Percentiles rank a stretch among this genome's conserved stretches.
Conservation (phyloP, 2,113 vertebrate species). For the Illadopsis cleaveri region DNA sequence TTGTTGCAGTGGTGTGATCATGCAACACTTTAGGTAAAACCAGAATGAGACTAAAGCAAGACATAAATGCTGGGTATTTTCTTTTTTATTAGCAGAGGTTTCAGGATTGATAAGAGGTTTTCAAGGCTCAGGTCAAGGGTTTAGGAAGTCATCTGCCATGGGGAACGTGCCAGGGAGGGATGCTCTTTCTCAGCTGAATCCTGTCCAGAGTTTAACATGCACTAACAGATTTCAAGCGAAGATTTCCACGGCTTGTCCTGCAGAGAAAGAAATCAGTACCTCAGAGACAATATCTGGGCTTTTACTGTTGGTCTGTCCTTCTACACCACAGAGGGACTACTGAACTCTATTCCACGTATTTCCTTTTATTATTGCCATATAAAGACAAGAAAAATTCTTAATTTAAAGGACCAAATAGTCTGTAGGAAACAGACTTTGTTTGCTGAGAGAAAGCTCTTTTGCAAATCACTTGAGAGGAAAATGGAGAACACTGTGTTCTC, state of each 20-base stretch:
- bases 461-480: background rate
- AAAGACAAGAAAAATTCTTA: background rate
- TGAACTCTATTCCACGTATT: background rate
- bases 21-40: background rate
- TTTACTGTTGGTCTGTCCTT: background rate
- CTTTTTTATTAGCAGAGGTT: background rate
- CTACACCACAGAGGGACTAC: background rate
- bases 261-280: background rate
- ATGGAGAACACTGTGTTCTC: background rate
- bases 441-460: background rate
- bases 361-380: background rate
- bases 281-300: background rate
- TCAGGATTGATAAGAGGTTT: background rate
- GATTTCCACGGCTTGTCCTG: background rate
- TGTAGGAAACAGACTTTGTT: background rate
- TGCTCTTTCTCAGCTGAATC: background rate
- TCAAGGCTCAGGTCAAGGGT: background rate
- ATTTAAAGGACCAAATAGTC: background rate
- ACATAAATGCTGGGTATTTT: background rate
- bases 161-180: background rate
- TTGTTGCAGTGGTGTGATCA: background rate
- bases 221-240: rapidly evolving
- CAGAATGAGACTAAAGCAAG: background rate
- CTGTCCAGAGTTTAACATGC: background rate
- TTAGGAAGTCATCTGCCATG: background rate